phyloP scores from a whole-genome alignment of 2,113 vertebrate genomes.

The Plecotus auritus region DNA sequence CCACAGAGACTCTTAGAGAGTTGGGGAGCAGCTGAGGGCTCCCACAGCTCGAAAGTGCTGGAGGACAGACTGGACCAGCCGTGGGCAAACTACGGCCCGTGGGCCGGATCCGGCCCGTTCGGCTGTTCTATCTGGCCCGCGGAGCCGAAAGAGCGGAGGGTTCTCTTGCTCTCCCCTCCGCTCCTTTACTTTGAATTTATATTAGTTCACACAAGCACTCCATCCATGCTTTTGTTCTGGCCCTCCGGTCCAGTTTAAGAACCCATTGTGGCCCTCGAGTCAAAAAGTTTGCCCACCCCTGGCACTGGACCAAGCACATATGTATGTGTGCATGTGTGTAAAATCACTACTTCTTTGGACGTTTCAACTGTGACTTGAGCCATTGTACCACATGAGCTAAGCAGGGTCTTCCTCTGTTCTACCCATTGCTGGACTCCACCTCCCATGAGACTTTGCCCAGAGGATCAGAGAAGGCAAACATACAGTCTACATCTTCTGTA shows the following conservation, averaged over 20 bases:
- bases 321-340: not conserved
- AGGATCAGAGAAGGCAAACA: not conserved
- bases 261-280: too few relatives aligned
- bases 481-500: not conserved
- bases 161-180: too few relatives aligned
- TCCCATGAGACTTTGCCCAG: not conserved
- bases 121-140: too few relatives aligned
- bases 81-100: too few relatives aligned
- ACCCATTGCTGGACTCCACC: not conserved
- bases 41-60: not conserved
- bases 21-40: not conserved
- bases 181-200: too few relatives aligned
- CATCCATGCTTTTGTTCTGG: too few relatives aligned
- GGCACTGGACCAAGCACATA: not conserved
- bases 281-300: too few relatives aligned
- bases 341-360: not conserved
- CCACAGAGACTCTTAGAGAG: not conserved
- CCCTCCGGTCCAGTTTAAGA: too few relatives aligned
- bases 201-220: too few relatives aligned
- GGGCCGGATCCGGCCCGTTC: too few relatives aligned
- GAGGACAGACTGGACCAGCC: not conserved
- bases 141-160: too few relatives aligned
- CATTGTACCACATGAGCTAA: not conserved
- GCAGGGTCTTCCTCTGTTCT: not conserved
- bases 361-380: not conserved